Conservation (phyloP, 2,797 vertebrate species). For the Picus viridis region DNA sequence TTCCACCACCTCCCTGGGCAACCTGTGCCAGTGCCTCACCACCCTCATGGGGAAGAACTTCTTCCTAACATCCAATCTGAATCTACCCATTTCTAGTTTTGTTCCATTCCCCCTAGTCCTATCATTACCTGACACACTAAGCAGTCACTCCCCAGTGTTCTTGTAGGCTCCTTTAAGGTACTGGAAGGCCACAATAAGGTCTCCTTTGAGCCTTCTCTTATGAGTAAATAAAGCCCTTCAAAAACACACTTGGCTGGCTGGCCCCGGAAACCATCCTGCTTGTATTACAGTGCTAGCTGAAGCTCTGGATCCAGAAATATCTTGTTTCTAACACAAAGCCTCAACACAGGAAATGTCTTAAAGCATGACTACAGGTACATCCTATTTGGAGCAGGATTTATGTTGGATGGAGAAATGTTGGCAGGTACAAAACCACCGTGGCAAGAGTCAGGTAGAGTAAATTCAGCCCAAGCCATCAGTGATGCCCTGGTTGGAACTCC, state of each 20-base stretch:
- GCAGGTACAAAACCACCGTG: background rate
- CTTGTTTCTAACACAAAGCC: background rate
- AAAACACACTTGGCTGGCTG: background rate
- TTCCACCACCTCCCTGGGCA: too few relatives aligned
- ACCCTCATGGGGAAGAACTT: too few relatives aligned
- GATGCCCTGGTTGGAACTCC: background rate
- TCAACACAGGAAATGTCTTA: background rate
- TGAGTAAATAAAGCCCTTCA: background rate
- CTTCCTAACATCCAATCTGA: too few relatives aligned
- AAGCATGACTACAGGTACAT: accelerated
- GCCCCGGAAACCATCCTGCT: background rate
- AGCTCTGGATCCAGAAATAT: background rate
- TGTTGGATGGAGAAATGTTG: accelerated
- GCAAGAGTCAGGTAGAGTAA: background rate
- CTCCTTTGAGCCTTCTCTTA: too few relatives aligned
- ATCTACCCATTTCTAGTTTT: too few relatives aligned
- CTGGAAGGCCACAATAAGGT: too few relatives aligned
- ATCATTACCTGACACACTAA: too few relatives aligned
- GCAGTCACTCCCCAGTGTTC: too few relatives aligned
- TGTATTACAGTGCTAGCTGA: background rate
- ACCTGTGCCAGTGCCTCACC: too few relatives aligned
- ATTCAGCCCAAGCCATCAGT: accelerated
- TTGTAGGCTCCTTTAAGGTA: too few relatives aligned
- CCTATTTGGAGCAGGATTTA: background rate
- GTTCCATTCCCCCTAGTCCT: too few relatives aligned